These are phyloP conservation scores for Pogonognathellus flavescens DNA, from an alignment of 1,140 invertebrate species.

Conservation along the genomic window DNA sequence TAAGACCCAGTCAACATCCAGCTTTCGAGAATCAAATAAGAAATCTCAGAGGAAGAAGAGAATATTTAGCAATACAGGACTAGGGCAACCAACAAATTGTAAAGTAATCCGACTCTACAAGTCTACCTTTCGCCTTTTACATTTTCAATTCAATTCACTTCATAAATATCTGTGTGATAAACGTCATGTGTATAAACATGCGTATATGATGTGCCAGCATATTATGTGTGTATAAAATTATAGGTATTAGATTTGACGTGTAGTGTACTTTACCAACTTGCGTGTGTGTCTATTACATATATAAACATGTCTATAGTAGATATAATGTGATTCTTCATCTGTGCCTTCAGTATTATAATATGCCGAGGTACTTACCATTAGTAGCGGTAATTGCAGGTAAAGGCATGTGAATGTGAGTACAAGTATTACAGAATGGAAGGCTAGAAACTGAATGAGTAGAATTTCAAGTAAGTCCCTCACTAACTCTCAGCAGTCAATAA, in stretches of 20 bases:
- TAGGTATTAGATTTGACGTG: too few relatives aligned
- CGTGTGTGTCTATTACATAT: too few relatives aligned
- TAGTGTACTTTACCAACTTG: too few relatives aligned
- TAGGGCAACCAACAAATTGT: constrained; percentile 14
- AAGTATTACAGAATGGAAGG: not conserved
- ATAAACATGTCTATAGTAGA: too few relatives aligned
- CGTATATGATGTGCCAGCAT: not conserved
- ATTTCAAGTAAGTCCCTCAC: constrained; percentile 6
- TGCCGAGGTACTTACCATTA: not conserved
- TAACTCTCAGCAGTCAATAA: constrained; percentile 48
- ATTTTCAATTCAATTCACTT: constrained; percentile 17
- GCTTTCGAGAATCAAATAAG: not conserved
- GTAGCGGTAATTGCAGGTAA: not conserved
- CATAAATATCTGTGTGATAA: constrained; percentile 11
- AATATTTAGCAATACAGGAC: not conserved
- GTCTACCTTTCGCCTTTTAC: constrained; percentile 28
- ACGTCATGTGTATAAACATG: not conserved
- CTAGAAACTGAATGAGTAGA: not conserved
- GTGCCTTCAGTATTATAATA: not conserved
- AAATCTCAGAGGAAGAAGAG: constrained; percentile 10
- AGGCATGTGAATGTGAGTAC: not conserved
- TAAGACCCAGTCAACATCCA: not conserved
- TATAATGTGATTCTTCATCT: too few relatives aligned
- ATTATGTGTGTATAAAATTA: too few relatives aligned
- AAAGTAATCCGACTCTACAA: constrained; percentile 38